phyloP scores from a whole-genome alignment of 2,797 vertebrate genomes.

The Scleropages formosus region DNA sequence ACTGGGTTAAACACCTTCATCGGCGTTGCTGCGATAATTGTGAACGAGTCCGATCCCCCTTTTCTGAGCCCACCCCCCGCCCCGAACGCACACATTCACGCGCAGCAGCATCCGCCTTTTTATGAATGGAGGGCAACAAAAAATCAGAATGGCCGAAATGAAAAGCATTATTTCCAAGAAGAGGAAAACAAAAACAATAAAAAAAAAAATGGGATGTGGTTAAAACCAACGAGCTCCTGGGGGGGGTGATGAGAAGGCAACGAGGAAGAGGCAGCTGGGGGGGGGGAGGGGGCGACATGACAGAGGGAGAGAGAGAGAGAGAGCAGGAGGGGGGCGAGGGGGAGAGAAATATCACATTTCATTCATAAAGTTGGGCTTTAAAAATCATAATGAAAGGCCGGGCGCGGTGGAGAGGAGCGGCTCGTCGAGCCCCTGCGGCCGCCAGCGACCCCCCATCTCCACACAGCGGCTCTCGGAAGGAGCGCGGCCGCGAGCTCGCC shows the following conservation, averaged over 20 bases:
- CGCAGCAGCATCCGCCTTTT: conserved; percentile 61
- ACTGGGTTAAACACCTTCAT: conserved; percentile 31
- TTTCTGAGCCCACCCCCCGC: conserved; percentile 55
- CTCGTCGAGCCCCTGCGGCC: conserved; percentile 37
- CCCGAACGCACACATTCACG: conserved; percentile 48
- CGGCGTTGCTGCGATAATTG: conserved; percentile 44
- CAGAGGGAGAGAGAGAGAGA: conserved; percentile 27
- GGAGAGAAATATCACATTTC: conserved; percentile 76
- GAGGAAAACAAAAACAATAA: conserved; percentile 42
- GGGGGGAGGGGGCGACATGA: conserved; percentile 46
- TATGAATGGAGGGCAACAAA: conserved; percentile 79
- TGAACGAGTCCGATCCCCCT: conserved; percentile 48
- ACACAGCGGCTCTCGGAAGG: conserved; percentile 55
- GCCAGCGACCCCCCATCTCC: conserved; percentile 49
- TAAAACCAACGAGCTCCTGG: conserved; percentile 55
- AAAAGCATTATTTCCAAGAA: conserved; percentile 40
- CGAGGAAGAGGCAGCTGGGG: conserved; percentile 56
- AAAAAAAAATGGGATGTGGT: conserved; percentile 41
- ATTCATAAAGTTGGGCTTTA: conserved; percentile 85
- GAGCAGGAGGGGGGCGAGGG: conserved; percentile 55
- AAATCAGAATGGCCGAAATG: conserved; percentile 56
- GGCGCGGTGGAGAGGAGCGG: conserved; percentile 74
- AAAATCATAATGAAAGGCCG: conserved; percentile 82
- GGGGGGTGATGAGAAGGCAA: conserved; percentile 54
- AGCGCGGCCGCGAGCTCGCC: conserved; percentile 64